Evolutionary conservation across 2,888 invertebrate genomes (phyloP), one percentile per base, ranked within the genome.

Genomic region (Ochlodes sylvanus): DNA sequence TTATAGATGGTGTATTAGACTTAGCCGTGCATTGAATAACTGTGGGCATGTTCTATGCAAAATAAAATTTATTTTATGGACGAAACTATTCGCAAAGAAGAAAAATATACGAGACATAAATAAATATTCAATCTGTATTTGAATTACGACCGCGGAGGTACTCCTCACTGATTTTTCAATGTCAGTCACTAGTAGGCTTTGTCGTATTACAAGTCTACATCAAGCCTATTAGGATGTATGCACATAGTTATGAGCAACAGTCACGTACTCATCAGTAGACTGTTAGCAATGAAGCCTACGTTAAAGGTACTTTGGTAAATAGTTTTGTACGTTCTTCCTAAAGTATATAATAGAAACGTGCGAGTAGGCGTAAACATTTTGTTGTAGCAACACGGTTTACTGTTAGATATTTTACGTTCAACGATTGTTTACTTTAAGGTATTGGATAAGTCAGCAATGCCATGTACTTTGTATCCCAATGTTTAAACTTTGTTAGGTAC

Each of bases 51-150:
- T 3, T 32, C n/a, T 7, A 72, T 76, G 73, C 71, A 66, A 73
- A 72, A 72, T 75, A 70, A 70, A 75, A 76, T 76, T 75, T 76
- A 76, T 75, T 72, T 77, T 81, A 78, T 77, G 76, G 60, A 60
- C 65, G 58, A 41, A 78, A 78, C 79, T 74, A 74, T 78, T 77
- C 32, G 76, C 74, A 77, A 78, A 79, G 79, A 80, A 77, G 78
- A 79, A 80, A 81, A 79, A 78, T 78, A 78, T 76, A 75, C 74
- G 71, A 73, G 72, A 73, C 79, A 88, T 88, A 83, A 84, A 87
- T 87, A 88, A 84, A 87, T 87, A 87, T 87, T 86, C 85, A 86
- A 79, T 79, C 77, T 75, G 76, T 78, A 82, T 85, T 85, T 84
- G 82, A 86, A 82, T 83, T 81, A 82, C 76, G 75, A 76, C 75